phyloP scores from a whole-genome alignment of 1,140 invertebrate genomes.

The Monomorium pharaonis region DNA sequence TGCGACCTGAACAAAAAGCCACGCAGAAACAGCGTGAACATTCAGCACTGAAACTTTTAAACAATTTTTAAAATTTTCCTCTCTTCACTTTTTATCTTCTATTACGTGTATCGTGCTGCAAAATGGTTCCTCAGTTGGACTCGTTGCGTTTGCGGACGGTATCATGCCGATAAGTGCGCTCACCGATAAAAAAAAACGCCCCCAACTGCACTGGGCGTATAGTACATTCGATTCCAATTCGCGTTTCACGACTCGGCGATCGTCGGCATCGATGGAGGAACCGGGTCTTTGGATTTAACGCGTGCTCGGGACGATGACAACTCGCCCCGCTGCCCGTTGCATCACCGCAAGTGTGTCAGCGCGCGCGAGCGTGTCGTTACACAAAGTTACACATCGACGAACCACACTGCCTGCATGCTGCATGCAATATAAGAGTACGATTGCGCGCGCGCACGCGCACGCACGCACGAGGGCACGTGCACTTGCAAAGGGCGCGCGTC shows the following conservation, averaged over 20 bases:
- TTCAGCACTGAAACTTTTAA: too few species aligned
- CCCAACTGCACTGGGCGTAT: background rate
- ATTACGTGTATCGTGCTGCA: background rate
- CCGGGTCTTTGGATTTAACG: background rate
- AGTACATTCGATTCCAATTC: background rate
- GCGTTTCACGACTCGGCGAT: background rate
- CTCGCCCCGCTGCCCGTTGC: background rate
- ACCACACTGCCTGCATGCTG: background rate
- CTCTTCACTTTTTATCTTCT: background rate
- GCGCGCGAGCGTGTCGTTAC: background rate
- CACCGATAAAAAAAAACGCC: constrained; percentile 1
- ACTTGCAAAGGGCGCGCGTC: background rate
- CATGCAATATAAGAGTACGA: background rate
- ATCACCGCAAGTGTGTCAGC: constrained; percentile 29
- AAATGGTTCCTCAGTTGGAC: background rate
- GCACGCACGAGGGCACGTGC: background rate
- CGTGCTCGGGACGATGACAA: background rate
- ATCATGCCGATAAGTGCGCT: background rate
- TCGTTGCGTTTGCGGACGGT: background rate
- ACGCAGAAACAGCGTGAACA: background rate
- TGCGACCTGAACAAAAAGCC: background rate
- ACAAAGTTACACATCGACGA: background rate
- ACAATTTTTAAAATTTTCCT: background rate
- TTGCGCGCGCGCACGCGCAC: background rate
- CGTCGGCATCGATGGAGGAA: background rate